phyloP scores from a whole-genome alignment of 2,113 vertebrate genomes.

The Antennarius striatus region DNA sequence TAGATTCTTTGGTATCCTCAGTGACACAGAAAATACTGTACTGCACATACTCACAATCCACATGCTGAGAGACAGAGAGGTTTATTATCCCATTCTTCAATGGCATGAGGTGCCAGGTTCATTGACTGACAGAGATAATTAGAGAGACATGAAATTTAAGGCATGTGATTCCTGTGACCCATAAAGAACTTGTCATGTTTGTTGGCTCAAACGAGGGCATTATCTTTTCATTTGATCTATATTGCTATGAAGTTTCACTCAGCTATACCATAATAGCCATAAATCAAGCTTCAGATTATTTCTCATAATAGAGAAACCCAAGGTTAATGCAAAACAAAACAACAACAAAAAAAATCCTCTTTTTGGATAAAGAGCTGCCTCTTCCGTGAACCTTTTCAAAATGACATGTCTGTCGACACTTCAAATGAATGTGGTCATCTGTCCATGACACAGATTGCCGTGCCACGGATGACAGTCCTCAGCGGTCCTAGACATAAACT shows the following conservation, averaged over 20 bases:
- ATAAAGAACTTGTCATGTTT: constrained; percentile 37
- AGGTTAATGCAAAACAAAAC: constrained; percentile 7
- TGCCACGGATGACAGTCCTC: constrained; percentile 60
- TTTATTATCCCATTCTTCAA: constrained; percentile 63
- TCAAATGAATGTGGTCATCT: constrained; percentile 71
- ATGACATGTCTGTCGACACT: constrained; percentile 65
- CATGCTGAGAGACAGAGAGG: constrained; percentile 11
- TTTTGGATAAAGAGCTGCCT: constrained; percentile 23
- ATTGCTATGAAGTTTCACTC: constrained; percentile 23
- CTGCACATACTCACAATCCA: background rate
- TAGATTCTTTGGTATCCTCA: constrained; percentile 4
- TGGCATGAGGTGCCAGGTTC: constrained; percentile 58
- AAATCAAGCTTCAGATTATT: constrained; percentile 17
- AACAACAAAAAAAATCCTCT: background rate
- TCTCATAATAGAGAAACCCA: constrained; percentile 22
- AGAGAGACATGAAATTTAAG: constrained; percentile 52
- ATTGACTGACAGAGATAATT: constrained; percentile 64
- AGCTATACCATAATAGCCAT: constrained; percentile 24
- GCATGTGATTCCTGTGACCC: constrained; percentile 60
- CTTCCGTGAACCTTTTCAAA: constrained; percentile 60
- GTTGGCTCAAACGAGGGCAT: constrained; percentile 49
- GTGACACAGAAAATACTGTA: constrained; percentile 19
- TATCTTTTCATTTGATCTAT: constrained; percentile 35
- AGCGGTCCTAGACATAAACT: constrained; percentile 52
- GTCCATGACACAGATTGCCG: constrained; percentile 69